Evolutionary conservation across 2,797 vertebrate genomes (phyloP), one percentile per base, ranked within the genome.

Genomic region (Rachycentron canadum): DNA sequence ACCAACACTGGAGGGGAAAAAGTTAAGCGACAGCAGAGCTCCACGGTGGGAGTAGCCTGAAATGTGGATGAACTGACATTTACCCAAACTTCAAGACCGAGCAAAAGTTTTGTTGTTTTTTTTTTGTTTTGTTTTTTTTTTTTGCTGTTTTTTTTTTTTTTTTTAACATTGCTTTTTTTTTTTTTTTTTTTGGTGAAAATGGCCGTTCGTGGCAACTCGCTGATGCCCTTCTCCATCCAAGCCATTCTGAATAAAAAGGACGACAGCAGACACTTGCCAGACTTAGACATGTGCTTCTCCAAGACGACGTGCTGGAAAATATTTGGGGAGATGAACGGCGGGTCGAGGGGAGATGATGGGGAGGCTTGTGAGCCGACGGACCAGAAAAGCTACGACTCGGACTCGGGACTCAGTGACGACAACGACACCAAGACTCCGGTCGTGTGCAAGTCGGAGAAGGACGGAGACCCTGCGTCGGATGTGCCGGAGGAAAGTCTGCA

Each of bases 161-260:
- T 19, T 19, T n/a, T n/a, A n/a, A n/a, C n/a, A n/a, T n/a, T n/a
- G n/a, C n/a, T n/a, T 47, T 8, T 19, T 65, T 25, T 64, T 12
- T 47, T 25, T 50, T 55, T 21, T 28, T 43, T 79, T 53, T 52
- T 60, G 61, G 55, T 84, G 69, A 94, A 94, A 82, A 99, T 99
- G 98, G 97, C 97, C 78, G 95, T 97, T 84, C 97, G 97, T 85
- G 94, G 95, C 86, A 93, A 89, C 93, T 93, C 96, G 82, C 93
- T 98, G 88, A 97, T 97, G 95, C 97, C 97, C 34, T 99, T 99
- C 91, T 99, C 97, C 57, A 99, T 99, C 93, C 98, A 99, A 91
- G 97, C 97, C 78, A 99, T 99, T 90, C 94, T 99, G 77, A 97
- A 97, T 94, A 96, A 96, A 90, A 99, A 97, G 89, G 97, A 98